Percentiles rank a stretch among this genome's conserved stretches.
Evolutionary conservation across 2,113 vertebrate genomes (phyloP).

Genomic region (Ciconia boyciana): DNA sequence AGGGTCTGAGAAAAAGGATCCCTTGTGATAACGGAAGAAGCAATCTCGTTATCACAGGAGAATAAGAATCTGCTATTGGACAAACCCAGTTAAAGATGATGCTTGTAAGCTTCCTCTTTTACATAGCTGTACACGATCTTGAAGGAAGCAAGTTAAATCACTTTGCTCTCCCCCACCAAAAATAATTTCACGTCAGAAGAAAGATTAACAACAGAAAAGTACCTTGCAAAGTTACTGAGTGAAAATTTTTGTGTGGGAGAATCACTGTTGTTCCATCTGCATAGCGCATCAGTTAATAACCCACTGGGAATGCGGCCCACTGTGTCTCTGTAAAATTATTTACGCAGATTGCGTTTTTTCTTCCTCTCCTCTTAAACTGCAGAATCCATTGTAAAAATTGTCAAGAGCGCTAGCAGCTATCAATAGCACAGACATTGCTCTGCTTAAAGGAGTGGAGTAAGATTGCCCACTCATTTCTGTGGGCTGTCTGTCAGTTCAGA

Average conservation of each 20-base stretch:
- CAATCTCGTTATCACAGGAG: neutral
- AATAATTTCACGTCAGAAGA: neutral
- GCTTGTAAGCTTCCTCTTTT: neutral
- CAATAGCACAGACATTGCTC: slow-evolving; percentile 51
- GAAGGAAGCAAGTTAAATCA: neutral
- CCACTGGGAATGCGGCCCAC: slow-evolving; percentile 23
- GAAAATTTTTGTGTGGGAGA: slow-evolving; percentile 32
- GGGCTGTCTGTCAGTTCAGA: slow-evolving; percentile 58
- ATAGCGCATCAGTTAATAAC: neutral
- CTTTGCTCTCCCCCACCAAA: neutral
- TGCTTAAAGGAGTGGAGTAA: slow-evolving; percentile 40
- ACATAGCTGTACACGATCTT: neutral
- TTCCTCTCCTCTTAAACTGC: neutral
- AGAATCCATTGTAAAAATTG: slow-evolving; percentile 36
- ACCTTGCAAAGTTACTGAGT: neutral
- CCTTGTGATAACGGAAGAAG: neutral
- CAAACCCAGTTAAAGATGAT: neutral
- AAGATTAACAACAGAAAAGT: neutral
- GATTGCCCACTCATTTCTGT: slow-evolving; percentile 56
- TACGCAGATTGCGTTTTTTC: neutral
- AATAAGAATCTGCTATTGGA: neutral
- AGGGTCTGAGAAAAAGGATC: neutral
- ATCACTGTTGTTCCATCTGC: neutral
- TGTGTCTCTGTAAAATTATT: slow-evolving; percentile 32
- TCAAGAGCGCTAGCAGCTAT: slow-evolving; percentile 6